phyloP scores from a whole-genome alignment of 1,140 invertebrate species.

The Drosophila auraria region DNA sequence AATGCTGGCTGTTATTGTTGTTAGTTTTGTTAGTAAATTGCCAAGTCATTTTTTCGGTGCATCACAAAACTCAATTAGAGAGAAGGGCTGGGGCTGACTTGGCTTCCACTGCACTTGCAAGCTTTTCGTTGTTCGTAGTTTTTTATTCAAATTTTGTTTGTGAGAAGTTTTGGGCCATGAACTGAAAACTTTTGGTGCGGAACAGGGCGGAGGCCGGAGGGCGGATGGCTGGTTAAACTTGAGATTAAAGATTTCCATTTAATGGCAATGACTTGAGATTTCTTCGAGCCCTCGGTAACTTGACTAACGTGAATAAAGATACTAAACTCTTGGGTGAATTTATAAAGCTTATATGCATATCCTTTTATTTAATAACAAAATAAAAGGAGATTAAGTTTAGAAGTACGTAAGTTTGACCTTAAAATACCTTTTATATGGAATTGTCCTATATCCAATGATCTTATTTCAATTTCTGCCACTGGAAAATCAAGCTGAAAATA shows the following conservation, averaged over 20 bases:
- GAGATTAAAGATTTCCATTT: conserved; percentile 35
- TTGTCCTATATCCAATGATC: neutral
- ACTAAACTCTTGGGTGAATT: too few relatives aligned
- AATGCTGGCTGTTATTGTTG: neutral
- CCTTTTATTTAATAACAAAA: neutral
- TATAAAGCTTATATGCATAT: too few relatives aligned
- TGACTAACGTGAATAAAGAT: too few relatives aligned
- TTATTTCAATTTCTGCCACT: neutral
- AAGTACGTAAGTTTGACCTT: neutral
- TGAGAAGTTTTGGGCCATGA: conserved; percentile 47
- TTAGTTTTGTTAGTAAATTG: conserved; percentile 34
- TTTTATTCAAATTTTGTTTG: conserved; percentile 26
- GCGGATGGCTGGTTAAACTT: conserved; percentile 14
- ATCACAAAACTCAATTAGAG: conserved; percentile 48
- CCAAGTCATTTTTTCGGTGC: conserved; percentile 40
- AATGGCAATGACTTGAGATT: conserved; percentile 24
- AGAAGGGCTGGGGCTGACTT: conserved; percentile 3
- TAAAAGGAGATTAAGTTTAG: too few relatives aligned
- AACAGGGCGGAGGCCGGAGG: conserved; percentile 8
- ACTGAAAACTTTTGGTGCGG: conserved; percentile 10
- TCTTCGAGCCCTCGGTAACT: neutral
- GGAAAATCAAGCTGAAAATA: conserved; percentile 11
- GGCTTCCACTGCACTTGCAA: conserved; percentile 33
- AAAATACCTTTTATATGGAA: neutral
- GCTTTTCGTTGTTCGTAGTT: conserved; percentile 7